Conservation (phyloP, 1,140 invertebrate species). For the Cheumatopsyche charites region DNA sequence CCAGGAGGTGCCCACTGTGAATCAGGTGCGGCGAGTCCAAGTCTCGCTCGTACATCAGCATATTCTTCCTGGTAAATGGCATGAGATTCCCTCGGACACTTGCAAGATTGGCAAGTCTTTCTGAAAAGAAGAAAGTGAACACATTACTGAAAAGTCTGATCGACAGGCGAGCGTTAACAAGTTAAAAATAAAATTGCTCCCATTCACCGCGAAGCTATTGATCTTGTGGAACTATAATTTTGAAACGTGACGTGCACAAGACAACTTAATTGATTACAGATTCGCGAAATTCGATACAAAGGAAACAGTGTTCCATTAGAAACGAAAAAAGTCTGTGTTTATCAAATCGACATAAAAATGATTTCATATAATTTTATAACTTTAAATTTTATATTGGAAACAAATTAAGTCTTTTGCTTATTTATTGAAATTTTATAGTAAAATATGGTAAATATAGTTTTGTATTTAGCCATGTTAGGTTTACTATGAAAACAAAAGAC, state of each 20-base stretch:
- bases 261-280: slow-evolving; percentile 14
- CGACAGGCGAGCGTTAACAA: too few relatives aligned
- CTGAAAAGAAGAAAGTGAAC: slow-evolving; percentile 59
- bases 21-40: slow-evolving; percentile 71
- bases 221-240: too few relatives aligned
- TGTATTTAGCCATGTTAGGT: too few relatives aligned
- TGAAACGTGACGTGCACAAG: background rate
- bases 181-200: too few relatives aligned
- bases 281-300: slow-evolving; percentile 20
- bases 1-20: slow-evolving; percentile 79
- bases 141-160: too few relatives aligned
- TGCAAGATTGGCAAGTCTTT: slow-evolving; percentile 86
- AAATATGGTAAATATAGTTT: too few relatives aligned
- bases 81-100: slow-evolving; percentile 83
- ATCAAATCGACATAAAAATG: background rate
- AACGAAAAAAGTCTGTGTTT: background rate
- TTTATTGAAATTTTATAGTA: too few relatives aligned
- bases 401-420: too few relatives aligned
- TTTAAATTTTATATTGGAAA: too few relatives aligned
- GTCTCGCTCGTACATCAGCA: slow-evolving; percentile 77
- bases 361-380: background rate
- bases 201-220: too few relatives aligned
- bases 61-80: slow-evolving; percentile 89
- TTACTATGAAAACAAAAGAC: too few relatives aligned
- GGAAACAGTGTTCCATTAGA: background rate